A percentile compares a stretch with the other conserved stretches of the same genome.
phyloP scores from a whole-genome alignment of 2,797 vertebrate genomes.

The Hemibagrus guttatus region DNA sequence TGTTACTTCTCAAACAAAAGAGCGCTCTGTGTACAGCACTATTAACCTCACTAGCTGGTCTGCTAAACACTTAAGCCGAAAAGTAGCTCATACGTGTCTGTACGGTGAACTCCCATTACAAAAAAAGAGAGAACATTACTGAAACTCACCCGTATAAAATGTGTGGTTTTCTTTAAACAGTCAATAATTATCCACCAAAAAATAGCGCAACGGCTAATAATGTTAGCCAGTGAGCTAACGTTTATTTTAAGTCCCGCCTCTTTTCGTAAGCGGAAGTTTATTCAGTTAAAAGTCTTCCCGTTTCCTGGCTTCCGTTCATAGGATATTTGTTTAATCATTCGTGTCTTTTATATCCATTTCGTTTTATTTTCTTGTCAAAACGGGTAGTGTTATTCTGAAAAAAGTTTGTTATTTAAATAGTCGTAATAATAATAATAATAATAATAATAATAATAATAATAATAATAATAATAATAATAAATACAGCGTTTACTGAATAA shows the following conservation, averaged over 20 bases:
- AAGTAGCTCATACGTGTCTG: not conserved
- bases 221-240: constrained; percentile 42
- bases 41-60: not conserved
- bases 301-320: not conserved
- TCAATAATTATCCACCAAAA: constrained; percentile 14
- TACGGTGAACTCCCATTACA: no score
- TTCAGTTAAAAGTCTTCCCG: constrained; percentile 22
- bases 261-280: constrained; percentile 23
- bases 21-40: constrained; percentile 8
- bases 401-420: not conserved
- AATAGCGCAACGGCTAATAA: constrained; percentile 21
- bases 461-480: not conserved
- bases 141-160: constrained; percentile 47
- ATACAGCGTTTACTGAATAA: not conserved
- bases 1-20: constrained; percentile 52
- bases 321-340: not conserved
- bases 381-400: not conserved
- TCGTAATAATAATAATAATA: not conserved
- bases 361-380: not conserved
- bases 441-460: not conserved
- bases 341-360: not conserved
- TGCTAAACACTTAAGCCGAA: not conserved
- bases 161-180: not conserved
- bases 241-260: constrained; percentile 32
- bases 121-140: not conserved